A percentile compares a stretch with the other conserved stretches of the same genome.
These are phyloP conservation scores for Ecdyonurus torrentis DNA, from an alignment of 2,888 invertebrate genomes.

Conservation along the genomic window DNA sequence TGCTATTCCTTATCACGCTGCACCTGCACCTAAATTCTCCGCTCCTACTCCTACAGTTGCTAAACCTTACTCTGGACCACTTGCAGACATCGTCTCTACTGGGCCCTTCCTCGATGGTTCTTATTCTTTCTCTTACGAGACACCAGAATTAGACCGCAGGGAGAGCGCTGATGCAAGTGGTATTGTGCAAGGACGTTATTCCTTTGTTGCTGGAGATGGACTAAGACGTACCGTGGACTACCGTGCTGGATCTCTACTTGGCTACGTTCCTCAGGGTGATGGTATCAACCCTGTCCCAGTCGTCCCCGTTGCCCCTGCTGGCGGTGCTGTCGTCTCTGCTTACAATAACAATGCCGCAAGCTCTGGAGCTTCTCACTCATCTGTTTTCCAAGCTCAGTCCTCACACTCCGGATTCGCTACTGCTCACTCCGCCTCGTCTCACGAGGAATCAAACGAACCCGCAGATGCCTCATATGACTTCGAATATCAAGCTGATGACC, in stretches of 20 bases:
- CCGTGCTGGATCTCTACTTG: conserved; percentile 13
- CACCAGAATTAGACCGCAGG: conserved; percentile 12
- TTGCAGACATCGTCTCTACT: not conserved
- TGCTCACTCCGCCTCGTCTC: not conserved
- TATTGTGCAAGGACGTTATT: conserved; percentile 12
- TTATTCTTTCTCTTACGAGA: conserved; percentile 14
- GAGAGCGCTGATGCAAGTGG: conserved; percentile 13
- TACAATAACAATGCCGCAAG: not conserved
- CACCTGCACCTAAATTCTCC: not conserved
- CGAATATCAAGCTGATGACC: conserved; percentile 15
- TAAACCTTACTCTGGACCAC: not conserved
- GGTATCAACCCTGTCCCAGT: conserved; percentile 13
- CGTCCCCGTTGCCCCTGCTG: conserved; percentile 2
- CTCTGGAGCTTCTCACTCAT: too few relatives aligned
- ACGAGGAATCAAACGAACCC: not conserved
- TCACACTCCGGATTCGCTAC: not conserved
- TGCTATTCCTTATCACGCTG: not conserved
- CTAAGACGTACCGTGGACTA: conserved; percentile 12
- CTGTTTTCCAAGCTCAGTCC: too few relatives aligned
- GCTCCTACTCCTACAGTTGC: not conserved
- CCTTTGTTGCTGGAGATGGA: conserved; percentile 14
- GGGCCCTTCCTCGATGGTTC: conserved; percentile 8
- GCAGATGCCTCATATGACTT: conserved; percentile 18
- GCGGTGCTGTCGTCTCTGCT: not conserved
- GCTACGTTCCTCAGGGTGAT: conserved; percentile 10